phyloP scores from a whole-genome alignment of 2,113 vertebrate genomes.

The Antidorcas marsupialis region DNA sequence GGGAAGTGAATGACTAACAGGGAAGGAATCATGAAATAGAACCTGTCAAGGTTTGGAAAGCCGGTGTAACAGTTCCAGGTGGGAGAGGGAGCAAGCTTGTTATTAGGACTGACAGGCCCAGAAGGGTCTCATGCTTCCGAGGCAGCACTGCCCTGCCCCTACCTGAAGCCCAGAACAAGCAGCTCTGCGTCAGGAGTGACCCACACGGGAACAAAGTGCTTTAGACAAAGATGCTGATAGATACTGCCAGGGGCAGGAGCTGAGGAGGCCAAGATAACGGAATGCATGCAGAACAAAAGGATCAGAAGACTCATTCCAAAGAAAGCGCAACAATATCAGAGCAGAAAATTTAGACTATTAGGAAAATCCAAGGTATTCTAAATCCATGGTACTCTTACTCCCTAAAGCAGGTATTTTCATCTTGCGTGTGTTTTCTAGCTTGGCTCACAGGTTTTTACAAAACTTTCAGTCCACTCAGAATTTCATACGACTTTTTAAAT shows the following conservation, averaged over 20 bases:
- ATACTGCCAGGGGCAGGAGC: background rate
- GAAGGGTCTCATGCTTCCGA: rapidly evolving
- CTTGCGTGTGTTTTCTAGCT: background rate
- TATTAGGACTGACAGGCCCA: background rate
- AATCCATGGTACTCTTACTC: background rate
- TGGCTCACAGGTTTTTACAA: background rate
- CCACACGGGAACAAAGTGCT: background rate
- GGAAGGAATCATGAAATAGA: background rate
- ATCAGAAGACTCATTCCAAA: background rate
- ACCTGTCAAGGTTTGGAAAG: background rate
- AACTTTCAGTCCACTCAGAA: background rate
- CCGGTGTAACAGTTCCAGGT: background rate
- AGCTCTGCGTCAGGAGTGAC: background rate
- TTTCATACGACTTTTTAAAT: background rate
- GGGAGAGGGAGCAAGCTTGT: background rate
- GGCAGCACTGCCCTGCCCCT: background rate
- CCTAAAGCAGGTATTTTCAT: background rate
- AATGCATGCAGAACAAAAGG: background rate
- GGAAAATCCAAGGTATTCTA: background rate
- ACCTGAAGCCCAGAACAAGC: background rate
- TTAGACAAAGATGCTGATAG: background rate
- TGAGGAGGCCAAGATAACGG: rapidly evolving
- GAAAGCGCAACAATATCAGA: background rate
- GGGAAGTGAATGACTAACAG: background rate
- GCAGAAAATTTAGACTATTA: background rate